Base-by-base conservation (phyloP, 2,888 invertebrate species). In the Drosophila paranaensis region DNA sequence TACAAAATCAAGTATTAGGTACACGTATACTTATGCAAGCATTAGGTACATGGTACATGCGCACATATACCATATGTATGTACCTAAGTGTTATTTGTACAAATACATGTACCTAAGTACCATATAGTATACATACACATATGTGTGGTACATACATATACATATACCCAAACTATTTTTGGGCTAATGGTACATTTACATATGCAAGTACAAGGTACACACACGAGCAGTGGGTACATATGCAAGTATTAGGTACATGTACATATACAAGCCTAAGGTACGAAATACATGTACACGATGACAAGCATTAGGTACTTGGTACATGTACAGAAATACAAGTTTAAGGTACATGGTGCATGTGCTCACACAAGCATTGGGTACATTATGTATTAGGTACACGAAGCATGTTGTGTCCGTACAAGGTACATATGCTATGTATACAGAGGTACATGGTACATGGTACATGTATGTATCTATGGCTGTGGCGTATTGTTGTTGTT, bases 401-500 rank as follows among this genome's bases (percentile, higher is more conserved):
- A 11, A 6, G 9, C 48, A 48, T 33, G 33, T 33, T 4, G 4
- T 14, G 9, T 14, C 8, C 8, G 43, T 43, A 43, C 20, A 4
- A n/a, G 46, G 46, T 27, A 46, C 46, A 46, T 30, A n/a, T 6
- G n/a, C 46, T n/a, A 46, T 46, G 55, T n/a, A 46, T 55, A 51
- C 33, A 54, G 42, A 46, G 30, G 30, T 33, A 69, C 37, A 53
- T 64, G 33, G 51, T 16, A 69, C 37, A 53, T 64, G 33, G 51
- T 16, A 69, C 37, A 53, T 64, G 42, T 56, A 61, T 62, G 54
- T 30, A 40, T 33, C 48, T 69, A 55, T 39, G 11, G 39, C 50
- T 57, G 65, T 75, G 46, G 40, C 46, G 33, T 65, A 42, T 64
- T 60, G 60, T 60, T 58, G 64, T 61, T 60, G 60, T 72, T 72